Base-by-base conservation (phyloP, 2,797 vertebrate genomes). In the Urophycis tenuis region DNA sequence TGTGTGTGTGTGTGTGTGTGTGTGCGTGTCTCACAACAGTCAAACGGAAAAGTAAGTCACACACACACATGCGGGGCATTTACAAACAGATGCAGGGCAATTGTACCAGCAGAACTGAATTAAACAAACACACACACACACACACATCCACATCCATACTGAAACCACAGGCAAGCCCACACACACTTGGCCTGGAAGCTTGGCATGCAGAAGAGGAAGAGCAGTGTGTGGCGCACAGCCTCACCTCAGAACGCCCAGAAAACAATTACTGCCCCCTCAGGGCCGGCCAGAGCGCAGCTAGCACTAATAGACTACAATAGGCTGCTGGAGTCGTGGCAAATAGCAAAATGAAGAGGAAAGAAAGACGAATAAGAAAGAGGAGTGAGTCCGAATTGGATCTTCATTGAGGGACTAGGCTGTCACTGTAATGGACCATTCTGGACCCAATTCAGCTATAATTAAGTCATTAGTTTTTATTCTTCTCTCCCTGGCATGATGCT, bases 181-280 rank as follows among this genome's bases (percentile, higher is more conserved):
- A 41, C 69, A 72, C 70, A 85, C 82, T 89, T 89, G 89, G 91
- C 89, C 88, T 88, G 84, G 85, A 80, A 89, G 89, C 88, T 90
- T 91, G 89, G 90, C 91, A 89, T 90, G 89, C 84, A 89, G 87
- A 53, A 41, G 85, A 74, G 72, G 84, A 84, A 88, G 88, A 90
- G 86, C 91, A 90, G 88, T 81, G 76, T 90, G 90, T 85, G 86
- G 87, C 84, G 82, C 86, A 85, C 88, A 89, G 87, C 88, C 88
- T 91, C 89, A 90, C 91, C 90, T 92, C 88, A 89, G 89, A 90
- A 89, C 88, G 87, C 89, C 87, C 85, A 76, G 83, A 91, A 92
- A 90, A 92, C 91, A 91, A 91, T 91, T 91, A 92, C 84, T 85
- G 88, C 84, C 89, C 90, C 90, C 89, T 85, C 85, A 86, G 88